These are phyloP conservation scores for Cyrtorhinus lividipennis DNA, from an alignment of 1,140 invertebrate species.

Conservation along the genomic window DNA sequence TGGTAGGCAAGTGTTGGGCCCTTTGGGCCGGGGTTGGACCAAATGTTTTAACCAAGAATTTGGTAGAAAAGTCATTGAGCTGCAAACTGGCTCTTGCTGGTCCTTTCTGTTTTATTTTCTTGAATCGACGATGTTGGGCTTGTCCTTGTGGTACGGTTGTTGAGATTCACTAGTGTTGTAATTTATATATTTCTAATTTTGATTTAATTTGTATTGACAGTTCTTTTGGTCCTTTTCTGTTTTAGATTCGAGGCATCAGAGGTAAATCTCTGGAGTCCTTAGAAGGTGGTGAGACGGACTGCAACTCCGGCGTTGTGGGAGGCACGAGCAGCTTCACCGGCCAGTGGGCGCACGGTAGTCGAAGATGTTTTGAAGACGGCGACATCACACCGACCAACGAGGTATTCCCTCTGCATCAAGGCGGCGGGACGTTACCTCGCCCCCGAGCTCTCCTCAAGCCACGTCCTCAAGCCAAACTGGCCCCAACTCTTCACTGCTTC, in stretches of 20 bases:
- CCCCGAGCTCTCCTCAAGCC: constrained; percentile 65
- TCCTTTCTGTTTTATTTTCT: no score
- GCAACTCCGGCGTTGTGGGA: constrained; percentile 14
- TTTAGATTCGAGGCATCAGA: constrained; percentile 42
- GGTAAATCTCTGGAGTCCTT: constrained; percentile 73
- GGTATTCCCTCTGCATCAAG: constrained; percentile 42
- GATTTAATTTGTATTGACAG: no score
- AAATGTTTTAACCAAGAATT: no score
- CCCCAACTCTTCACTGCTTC: constrained; percentile 7
- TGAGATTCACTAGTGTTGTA: no score
- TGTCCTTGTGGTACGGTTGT: no score
- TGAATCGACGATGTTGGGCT: no score
- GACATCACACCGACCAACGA: constrained; percentile 80
- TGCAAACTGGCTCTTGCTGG: no score
- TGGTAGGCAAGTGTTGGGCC: no score
- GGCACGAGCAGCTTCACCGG: constrained; percentile 26
- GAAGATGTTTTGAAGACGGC: constrained; percentile 69
- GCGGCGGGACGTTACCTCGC: constrained; percentile 69
- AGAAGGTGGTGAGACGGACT: constrained; percentile 45
- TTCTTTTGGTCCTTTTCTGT: no score
- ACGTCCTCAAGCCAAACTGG: constrained; percentile 36
- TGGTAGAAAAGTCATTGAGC: no score
- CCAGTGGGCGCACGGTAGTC: constrained; percentile 37
- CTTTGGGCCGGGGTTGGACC: no score
- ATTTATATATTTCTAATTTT: no score